Conservation (phyloP, 2,113 vertebrate genomes). For the Larimichthys polyactis region DNA sequence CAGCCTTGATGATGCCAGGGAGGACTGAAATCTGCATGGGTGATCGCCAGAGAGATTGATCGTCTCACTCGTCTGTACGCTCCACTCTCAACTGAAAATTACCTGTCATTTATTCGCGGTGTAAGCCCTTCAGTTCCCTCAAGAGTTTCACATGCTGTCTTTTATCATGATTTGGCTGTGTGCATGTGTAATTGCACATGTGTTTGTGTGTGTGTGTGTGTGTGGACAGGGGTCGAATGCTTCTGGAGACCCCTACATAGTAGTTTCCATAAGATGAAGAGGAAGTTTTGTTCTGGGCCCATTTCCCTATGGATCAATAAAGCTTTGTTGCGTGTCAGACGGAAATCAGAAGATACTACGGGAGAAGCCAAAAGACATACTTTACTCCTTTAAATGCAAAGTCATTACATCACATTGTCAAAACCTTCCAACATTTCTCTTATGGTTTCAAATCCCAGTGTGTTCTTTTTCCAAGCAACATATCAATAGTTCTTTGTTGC, state of each 20-base stretch:
- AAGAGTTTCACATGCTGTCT: slow-evolving; percentile 67
- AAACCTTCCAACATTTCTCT: slow-evolving; percentile 46
- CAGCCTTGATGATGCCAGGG: slow-evolving; percentile 61
- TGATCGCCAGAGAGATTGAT: slow-evolving; percentile 87
- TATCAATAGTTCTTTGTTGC: slow-evolving; percentile 69
- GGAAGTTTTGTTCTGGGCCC: slow-evolving; percentile 52
- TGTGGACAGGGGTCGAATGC: slow-evolving; percentile 25
- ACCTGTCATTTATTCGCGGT: slow-evolving; percentile 88
- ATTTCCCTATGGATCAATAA: slow-evolving; percentile 70
- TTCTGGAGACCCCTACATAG: slow-evolving; percentile 30
- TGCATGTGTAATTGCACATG: slow-evolving; percentile 44
- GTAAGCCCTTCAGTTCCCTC: slow-evolving; percentile 79
- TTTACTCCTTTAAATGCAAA: slow-evolving; percentile 63
- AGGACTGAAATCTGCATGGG: slow-evolving; percentile 82
- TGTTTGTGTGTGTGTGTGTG: slow-evolving; percentile 16
- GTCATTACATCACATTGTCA: slow-evolving; percentile 61
- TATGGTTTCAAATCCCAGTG: slow-evolving; percentile 48
- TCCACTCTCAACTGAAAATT: slow-evolving; percentile 83
- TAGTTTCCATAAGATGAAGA: slow-evolving; percentile 39
- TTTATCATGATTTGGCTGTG: slow-evolving; percentile 49
- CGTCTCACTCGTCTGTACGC: slow-evolving; percentile 70
- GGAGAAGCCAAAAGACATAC: slow-evolving; percentile 57
- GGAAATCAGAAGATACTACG: slow-evolving; percentile 67
- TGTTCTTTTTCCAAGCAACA: slow-evolving; percentile 40
- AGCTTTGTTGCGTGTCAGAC: slow-evolving; percentile 67